Evolutionary conservation across 1,140 invertebrate species (phyloP).

Genomic region (Lepidotrigona ventralis): DNA sequence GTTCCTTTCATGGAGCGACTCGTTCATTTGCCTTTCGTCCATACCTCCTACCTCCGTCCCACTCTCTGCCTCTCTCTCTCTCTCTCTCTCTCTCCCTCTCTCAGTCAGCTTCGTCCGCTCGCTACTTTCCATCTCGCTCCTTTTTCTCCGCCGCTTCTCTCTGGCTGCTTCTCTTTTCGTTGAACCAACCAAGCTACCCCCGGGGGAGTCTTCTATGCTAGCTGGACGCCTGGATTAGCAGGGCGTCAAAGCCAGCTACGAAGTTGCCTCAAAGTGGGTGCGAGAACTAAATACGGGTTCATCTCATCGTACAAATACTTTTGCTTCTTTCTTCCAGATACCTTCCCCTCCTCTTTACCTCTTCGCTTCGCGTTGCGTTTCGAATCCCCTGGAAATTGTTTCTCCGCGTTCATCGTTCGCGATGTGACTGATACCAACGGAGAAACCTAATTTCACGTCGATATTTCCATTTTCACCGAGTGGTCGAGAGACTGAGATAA

Average conservation of each 20-base stretch:
- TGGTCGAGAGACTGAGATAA: too few relatives aligned
- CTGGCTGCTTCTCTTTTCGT: constrained; percentile 56
- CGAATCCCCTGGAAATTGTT: background rate
- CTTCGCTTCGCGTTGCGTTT: background rate
- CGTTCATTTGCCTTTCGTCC: constrained; percentile 80
- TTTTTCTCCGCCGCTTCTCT: constrained; percentile 49
- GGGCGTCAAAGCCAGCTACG: constrained; percentile 69
- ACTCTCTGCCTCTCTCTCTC: background rate
- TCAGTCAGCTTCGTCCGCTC: too few relatives aligned
- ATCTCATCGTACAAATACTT: constrained; percentile 46
- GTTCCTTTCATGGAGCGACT: constrained; percentile 79
- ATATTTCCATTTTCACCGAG: too few relatives aligned
- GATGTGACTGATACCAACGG: too few relatives aligned
- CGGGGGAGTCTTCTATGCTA: constrained; percentile 60
- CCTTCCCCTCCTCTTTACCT: constrained; percentile 1
- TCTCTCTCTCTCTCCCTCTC: background rate
- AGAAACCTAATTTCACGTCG: too few relatives aligned
- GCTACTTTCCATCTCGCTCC: constrained; percentile 34
- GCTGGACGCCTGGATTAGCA: constrained; percentile 69
- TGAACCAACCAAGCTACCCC: constrained; percentile 63
- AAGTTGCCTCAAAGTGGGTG: constrained; percentile 63
- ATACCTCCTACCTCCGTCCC: constrained; percentile 55
- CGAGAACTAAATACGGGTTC: constrained; percentile 64
- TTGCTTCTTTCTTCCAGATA: constrained; percentile 42
- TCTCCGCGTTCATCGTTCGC: too few relatives aligned